A percentile compares a stretch with the other conserved stretches of the same genome.
Evolutionary conservation across 2,888 invertebrate genomes (phyloP).

Genomic region (Erannis defoliaria): DNA sequence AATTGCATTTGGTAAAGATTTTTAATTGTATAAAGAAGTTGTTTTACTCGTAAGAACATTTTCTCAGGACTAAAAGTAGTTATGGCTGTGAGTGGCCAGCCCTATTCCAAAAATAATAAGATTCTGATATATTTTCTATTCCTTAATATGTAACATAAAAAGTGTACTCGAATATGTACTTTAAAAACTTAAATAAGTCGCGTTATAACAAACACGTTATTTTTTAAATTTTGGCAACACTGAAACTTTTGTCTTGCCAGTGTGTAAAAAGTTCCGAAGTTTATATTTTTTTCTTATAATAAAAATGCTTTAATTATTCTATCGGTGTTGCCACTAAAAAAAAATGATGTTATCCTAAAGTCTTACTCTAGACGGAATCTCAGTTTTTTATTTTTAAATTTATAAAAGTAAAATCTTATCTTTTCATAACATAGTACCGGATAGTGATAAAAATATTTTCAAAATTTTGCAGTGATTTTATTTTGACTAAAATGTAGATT

Average conservation of each 20-base stretch:
- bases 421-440: no score
- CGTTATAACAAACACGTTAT: background rate
- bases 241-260: constrained; percentile 28
- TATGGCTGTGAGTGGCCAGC: background rate
- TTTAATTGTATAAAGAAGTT: background rate
- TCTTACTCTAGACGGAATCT: constrained; percentile 18
- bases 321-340: constrained; percentile 19
- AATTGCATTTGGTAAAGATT: background rate
- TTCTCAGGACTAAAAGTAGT: no score
- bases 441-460: no score
- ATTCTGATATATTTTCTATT: no score
- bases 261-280: background rate
- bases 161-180: background rate
- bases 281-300: background rate
- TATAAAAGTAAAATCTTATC: no score
- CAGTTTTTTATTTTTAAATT: constrained; percentile 13
- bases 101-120: no score
- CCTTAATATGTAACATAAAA: no score
- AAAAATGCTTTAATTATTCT: background rate
- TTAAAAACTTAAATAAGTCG: background rate
- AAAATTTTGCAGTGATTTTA: constrained; percentile 7
- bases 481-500: no score
- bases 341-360: constrained; percentile 5
- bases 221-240: constrained; percentile 25
- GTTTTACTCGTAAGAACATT: no score